Evolutionary conservation across 2,113 vertebrate species (phyloP).

Genomic region (Phaethon lepturus): DNA sequence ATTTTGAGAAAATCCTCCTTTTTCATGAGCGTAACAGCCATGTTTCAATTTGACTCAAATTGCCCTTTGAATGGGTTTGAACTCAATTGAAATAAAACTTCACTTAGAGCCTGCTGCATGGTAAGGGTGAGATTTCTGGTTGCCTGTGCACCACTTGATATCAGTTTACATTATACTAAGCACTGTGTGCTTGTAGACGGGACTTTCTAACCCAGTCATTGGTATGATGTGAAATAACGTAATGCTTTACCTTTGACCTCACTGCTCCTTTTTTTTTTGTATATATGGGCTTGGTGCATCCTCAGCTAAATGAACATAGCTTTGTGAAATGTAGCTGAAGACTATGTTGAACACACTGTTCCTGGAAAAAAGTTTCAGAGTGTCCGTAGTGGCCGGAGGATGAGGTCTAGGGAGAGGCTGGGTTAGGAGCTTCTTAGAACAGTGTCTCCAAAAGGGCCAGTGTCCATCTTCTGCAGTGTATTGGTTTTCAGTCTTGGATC

Average conservation of each 20-base stretch:
- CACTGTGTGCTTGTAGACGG: not conserved
- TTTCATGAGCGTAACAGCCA: not conserved
- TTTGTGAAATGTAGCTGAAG: not conserved
- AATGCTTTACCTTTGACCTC: not conserved
- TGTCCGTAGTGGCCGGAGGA: not conserved
- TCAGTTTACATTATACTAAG: not conserved
- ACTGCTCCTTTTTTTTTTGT: not conserved
- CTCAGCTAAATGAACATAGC: not conserved
- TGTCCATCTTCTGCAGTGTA: not conserved
- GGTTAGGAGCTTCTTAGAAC: not conserved
- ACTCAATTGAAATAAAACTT: not conserved
- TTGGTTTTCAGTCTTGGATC: not conserved
- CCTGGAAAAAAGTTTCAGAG: not conserved
- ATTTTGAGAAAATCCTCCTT: not conserved
- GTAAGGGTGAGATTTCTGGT: not conserved
- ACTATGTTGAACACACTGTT: accelerated
- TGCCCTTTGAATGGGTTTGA: not conserved
- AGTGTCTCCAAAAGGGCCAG: not conserved
- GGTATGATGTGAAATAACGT: not conserved
- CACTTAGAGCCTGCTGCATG: not conserved
- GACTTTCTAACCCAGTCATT: not conserved
- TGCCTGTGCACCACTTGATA: not conserved
- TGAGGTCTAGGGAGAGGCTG: not conserved
- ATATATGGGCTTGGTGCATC: not conserved
- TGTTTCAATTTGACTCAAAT: not conserved